phyloP scores from a whole-genome alignment of 2,797 vertebrate species.

The Sciurus carolinensis region DNA sequence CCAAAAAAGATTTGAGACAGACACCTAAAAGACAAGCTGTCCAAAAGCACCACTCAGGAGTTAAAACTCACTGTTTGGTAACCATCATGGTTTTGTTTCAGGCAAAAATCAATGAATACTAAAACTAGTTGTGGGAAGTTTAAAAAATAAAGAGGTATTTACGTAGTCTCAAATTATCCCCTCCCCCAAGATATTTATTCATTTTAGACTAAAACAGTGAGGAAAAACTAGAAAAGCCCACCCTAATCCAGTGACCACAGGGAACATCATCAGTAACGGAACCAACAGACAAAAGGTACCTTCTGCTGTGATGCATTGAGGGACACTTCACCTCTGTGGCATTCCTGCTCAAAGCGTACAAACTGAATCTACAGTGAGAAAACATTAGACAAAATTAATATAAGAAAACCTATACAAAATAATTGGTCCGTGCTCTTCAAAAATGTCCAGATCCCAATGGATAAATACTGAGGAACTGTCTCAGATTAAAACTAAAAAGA shows the following conservation, averaged over 20 bases:
- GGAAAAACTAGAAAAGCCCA: background rate
- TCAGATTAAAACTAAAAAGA: background rate
- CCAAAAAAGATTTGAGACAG: background rate
- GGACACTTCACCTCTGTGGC: background rate
- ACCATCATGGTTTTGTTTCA: background rate
- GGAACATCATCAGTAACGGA: background rate
- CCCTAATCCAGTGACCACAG: background rate
- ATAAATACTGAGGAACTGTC: background rate
- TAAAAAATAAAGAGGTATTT: background rate
- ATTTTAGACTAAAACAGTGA: background rate
- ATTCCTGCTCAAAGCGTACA: background rate
- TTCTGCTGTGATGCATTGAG: background rate
- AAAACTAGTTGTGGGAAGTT: background rate
- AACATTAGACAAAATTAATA: background rate
- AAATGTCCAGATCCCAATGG: background rate
- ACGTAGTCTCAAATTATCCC: background rate
- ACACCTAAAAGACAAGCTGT: background rate
- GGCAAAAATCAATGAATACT: conserved; percentile 28
- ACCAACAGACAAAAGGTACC: background rate
- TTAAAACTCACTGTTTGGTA: background rate
- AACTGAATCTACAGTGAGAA: background rate
- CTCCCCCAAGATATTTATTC: background rate
- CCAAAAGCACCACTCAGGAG: background rate
- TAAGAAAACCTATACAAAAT: background rate
- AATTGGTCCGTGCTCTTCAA: background rate